Conservation (phyloP, 2,113 vertebrate species). For the Leptosomus discolor region DNA sequence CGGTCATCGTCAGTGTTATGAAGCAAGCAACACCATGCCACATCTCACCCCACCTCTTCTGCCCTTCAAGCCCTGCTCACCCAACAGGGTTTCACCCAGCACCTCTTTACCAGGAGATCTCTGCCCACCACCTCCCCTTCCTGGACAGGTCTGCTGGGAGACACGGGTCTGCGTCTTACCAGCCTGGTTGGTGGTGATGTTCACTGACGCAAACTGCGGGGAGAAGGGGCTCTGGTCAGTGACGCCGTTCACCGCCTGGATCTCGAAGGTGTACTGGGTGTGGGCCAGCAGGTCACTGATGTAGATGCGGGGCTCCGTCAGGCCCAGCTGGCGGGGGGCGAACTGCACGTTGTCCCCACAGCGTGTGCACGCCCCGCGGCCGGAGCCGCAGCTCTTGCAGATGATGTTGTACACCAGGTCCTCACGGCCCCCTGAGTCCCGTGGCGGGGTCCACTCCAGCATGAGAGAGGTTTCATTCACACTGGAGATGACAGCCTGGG, state of each 20-base stretch:
- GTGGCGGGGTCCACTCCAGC: conserved; percentile 86
- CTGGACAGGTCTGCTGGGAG: neutral
- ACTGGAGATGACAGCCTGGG: conserved; percentile 88
- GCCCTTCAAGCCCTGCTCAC: neutral
- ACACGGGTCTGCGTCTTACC: conserved; percentile 62
- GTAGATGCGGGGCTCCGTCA: conserved; percentile 81
- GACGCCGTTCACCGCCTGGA: conserved; percentile 92
- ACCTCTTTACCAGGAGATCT: neutral
- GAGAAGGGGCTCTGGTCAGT: conserved; percentile 94
- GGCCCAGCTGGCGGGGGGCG: conserved; percentile 88
- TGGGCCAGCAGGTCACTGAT: conserved; percentile 93
- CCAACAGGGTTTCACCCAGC: neutral
- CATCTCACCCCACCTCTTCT: neutral
- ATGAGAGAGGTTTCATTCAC: conserved; percentile 93
- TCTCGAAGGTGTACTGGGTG: conserved; percentile 96
- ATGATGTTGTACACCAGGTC: conserved; percentile 97
- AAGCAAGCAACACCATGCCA: neutral
- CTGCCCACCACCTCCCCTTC: neutral
- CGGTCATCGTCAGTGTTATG: accelerated
- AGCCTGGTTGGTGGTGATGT: conserved; percentile 98
- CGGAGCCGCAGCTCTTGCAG: conserved; percentile 91
- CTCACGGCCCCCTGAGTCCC: conserved; percentile 85
- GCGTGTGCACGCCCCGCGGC: conserved; percentile 85
- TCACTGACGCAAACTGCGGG: conserved; percentile 86
- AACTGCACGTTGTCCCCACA: conserved; percentile 96